A percentile compares a stretch with the other conserved stretches of the same genome.
Evolutionary conservation across 37 sponge, comb jelly and placozoan genomes (phyloP).

Genomic region (Chondrilla cf. caribensis): DNA sequence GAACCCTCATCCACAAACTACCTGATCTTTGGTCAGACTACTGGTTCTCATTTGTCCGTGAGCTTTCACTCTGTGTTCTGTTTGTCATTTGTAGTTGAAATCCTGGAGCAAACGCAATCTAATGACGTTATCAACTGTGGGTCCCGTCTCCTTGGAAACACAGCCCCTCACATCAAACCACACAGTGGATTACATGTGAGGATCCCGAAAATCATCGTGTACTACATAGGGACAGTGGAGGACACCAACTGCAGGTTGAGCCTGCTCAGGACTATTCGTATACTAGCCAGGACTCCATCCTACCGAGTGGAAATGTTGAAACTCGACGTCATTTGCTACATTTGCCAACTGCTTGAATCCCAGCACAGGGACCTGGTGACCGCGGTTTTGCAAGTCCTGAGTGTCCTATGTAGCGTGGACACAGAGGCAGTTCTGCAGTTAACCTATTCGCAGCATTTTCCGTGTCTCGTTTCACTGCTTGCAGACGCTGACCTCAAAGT

Average conservation of each 20-base stretch:
- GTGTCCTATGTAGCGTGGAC: not conserved
- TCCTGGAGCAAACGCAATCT: not conserved
- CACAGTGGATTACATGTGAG: not conserved
- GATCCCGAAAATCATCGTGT: not conserved
- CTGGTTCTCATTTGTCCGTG: no score
- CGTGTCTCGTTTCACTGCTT: not conserved
- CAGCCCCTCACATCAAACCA: not conserved
- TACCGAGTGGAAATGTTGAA: not conserved
- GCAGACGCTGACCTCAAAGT: not conserved
- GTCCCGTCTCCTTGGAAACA: not conserved
- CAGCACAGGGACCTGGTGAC: not conserved
- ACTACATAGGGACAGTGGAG: not conserved
- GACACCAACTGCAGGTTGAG: constrained; percentile 3
- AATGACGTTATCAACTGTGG: constrained; percentile 21
- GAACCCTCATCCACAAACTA: no score
- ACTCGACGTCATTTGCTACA: not conserved
- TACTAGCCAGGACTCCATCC: not conserved
- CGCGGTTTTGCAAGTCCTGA: not conserved
- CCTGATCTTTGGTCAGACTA: no score
- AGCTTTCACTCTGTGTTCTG: no score
- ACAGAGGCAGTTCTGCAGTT: constrained; percentile 6
- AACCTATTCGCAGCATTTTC: not conserved
- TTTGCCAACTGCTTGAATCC: not conserved
- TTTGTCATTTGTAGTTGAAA: not conserved
- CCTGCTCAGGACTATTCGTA: not conserved